These are phyloP conservation scores for Darevskia nairensis DNA, from an alignment of 2,797 vertebrate species.

Conservation along the genomic window DNA sequence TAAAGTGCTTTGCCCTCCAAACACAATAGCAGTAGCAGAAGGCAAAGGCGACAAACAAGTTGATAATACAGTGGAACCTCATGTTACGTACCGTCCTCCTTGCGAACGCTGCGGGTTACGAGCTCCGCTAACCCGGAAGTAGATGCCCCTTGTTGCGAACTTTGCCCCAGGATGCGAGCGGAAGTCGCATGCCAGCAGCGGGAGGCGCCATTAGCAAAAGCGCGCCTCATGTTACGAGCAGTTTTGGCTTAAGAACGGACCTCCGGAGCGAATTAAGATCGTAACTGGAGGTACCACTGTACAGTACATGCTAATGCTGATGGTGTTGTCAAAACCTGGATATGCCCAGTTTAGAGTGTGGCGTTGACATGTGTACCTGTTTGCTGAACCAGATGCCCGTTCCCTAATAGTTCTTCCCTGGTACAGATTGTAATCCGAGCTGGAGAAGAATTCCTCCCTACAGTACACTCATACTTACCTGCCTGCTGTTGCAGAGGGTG, in stretches of 20 bases:
- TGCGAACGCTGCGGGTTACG: no score
- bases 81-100: no score
- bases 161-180: no score
- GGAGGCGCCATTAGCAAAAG: no score
- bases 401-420: background rate
- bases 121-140: no score
- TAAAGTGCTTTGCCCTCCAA: slow-evolving; percentile 37
- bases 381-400: background rate
- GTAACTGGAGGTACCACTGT: no score
- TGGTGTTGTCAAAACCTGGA: background rate
- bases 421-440: background rate
- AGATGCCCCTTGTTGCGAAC: no score
- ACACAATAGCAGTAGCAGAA: background rate
- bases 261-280: no score
- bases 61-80: no score
- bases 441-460: background rate
- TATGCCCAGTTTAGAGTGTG: background rate
- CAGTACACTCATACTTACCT: background rate
- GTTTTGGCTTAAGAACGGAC: no score
- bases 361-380: background rate
- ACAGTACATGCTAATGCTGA: background rate
- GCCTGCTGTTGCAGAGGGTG: background rate
- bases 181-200: no score
- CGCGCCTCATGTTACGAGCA: no score
- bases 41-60: slow-evolving; percentile 3